Evolutionary conservation across 2,888 invertebrate species (phyloP).

Genomic region (Cheilosia impressa): DNA sequence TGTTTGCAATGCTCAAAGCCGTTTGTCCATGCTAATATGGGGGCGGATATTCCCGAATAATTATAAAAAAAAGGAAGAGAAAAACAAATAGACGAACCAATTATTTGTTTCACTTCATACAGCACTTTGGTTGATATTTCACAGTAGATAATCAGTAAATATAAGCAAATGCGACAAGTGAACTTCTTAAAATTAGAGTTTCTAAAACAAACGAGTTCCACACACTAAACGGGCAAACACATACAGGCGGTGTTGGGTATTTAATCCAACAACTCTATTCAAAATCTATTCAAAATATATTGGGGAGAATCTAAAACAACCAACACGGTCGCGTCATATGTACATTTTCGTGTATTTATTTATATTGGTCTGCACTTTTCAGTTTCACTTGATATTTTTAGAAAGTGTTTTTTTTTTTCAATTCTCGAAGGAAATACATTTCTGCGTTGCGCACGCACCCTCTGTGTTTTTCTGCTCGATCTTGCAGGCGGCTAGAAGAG

Average conservation of each 20-base stretch:
- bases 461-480: neutral
- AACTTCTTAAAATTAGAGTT: neutral
- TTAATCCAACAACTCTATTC: slow-evolving; percentile 19
- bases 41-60: slow-evolving; percentile 12
- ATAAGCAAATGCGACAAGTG: slow-evolving; percentile 5
- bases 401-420: slow-evolving; percentile 12
- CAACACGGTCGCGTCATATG: slow-evolving; percentile 5
- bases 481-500: neutral
- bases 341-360: slow-evolving; percentile 42
- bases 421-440: neutral
- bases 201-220: slow-evolving; percentile 1
- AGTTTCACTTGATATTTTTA: slow-evolving; percentile 55
- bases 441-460: neutral
- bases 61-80: slow-evolving; percentile 13
- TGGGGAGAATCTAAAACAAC: slow-evolving; percentile 15
- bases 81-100: slow-evolving; percentile 12
- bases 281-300: slow-evolving; percentile 17
- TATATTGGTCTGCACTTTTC: slow-evolving; percentile 62
- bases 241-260: slow-evolving; percentile 7
- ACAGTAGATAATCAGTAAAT: neutral
- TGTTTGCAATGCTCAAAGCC: slow-evolving; percentile 97
- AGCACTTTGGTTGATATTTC: slow-evolving; percentile 3
- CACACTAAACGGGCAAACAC: neutral
- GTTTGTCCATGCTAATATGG: slow-evolving; percentile 94
- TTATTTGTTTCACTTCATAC: neutral